Conservation (phyloP, 2,113 vertebrate species). For the Oreochromis tanganicae region DNA sequence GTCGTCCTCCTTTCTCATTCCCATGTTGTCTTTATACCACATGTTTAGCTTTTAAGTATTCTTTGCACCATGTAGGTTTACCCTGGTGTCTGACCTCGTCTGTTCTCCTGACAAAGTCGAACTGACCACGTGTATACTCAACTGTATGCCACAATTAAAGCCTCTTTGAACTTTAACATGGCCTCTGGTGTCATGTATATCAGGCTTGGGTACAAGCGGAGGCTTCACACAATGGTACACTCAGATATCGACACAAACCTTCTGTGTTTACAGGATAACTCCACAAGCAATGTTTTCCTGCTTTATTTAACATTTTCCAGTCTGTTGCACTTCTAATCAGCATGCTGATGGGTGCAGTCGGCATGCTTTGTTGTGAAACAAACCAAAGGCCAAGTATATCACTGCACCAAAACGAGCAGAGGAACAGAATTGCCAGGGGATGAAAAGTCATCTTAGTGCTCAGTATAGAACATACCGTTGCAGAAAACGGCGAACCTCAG, state of each 20-base stretch:
- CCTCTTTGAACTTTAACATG: neutral
- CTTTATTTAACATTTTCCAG: neutral
- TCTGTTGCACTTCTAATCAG: neutral
- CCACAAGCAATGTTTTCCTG: neutral
- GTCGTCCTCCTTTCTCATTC: neutral
- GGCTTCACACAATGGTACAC: neutral
- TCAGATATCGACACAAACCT: neutral
- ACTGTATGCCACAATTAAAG: neutral
- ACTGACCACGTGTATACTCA: neutral
- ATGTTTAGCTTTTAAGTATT: neutral
- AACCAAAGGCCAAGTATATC: neutral
- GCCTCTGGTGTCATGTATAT: neutral
- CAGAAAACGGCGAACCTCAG: slow-evolving; percentile 94
- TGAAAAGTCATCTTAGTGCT: neutral
- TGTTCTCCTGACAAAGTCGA: neutral
- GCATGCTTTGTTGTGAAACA: neutral
- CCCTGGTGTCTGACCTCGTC: neutral
- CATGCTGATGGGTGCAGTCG: neutral
- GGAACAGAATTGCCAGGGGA: neutral
- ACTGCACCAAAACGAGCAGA: neutral
- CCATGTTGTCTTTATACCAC: neutral
- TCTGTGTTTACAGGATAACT: neutral
- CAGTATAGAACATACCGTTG: slow-evolving; percentile 75
- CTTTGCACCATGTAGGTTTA: neutral
- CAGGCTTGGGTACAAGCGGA: neutral